phyloP scores from a whole-genome alignment of 1,140 invertebrate genomes.

The Cardiocondyla obscurior region DNA sequence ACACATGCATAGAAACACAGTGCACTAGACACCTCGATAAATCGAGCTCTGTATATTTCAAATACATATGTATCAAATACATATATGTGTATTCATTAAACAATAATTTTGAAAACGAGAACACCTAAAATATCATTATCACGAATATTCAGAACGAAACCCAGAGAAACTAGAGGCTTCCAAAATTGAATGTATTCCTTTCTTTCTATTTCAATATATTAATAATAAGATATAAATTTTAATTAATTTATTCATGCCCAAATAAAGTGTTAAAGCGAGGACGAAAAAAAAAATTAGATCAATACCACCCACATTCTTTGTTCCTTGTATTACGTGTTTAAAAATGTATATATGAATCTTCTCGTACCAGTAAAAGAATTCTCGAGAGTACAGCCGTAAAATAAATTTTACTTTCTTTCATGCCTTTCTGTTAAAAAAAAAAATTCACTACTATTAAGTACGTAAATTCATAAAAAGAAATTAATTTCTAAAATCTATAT shows the following conservation, averaged over 20 bases:
- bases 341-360: not conserved
- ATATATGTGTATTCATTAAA: not conserved
- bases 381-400: conserved; percentile 13
- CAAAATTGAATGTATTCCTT: not conserved
- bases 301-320: not conserved
- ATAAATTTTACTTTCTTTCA: conserved; percentile 50
- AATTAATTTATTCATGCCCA: not conserved
- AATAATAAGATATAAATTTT: not conserved
- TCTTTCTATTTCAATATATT: not conserved
- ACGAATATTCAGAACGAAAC: conserved; percentile 1
- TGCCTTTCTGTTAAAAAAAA: conserved; percentile 30
- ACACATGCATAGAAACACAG: not conserved
- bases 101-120: not conserved
- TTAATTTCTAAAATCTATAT: not conserved
- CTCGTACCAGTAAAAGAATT: conserved; percentile 37
- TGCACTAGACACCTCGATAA: conserved; percentile 40
- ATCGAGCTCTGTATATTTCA: conserved; percentile 44
- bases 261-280: not conserved
- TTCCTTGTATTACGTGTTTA: not conserved
- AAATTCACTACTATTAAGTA: not conserved
- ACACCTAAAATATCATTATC: not conserved
- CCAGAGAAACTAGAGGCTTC: not conserved
- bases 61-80: no score
- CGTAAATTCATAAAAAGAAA: not conserved
- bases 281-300: not conserved